These are phyloP conservation scores for Tenthredo amoena DNA, from an alignment of 2,888 invertebrate genomes.

Conservation along the genomic window DNA sequence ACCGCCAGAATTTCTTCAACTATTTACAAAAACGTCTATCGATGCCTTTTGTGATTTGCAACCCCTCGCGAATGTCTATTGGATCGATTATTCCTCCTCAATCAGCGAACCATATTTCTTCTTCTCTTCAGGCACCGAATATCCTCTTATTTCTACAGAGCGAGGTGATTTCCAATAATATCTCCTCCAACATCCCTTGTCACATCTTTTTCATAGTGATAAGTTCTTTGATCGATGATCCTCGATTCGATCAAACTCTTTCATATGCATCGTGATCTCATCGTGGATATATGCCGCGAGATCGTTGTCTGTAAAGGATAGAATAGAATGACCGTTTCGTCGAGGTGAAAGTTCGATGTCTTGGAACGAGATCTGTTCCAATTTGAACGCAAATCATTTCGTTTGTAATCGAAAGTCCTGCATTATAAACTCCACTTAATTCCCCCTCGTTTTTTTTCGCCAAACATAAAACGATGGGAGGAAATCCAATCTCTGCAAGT, in stretches of 20 bases:
- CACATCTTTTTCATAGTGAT: background rate
- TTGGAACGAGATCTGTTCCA: slow-evolving; percentile 46
- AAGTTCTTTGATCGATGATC: background rate
- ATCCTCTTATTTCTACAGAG: background rate
- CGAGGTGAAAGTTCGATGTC: slow-evolving; percentile 50
- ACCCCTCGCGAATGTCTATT: background rate
- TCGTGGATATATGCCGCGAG: background rate
- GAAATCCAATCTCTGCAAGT: background rate
- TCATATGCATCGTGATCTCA: slow-evolving; percentile 29
- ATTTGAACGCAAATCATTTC: slow-evolving; percentile 33
- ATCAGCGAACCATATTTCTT: background rate
- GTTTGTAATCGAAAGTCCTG: slow-evolving; percentile 46
- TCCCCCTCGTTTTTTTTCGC: background rate
- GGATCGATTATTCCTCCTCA: background rate
- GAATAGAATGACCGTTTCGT: slow-evolving; percentile 26
- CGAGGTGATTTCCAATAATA: background rate
- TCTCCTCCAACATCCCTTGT: background rate
- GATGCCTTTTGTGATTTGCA: background rate
- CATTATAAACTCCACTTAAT: slow-evolving; percentile 8
- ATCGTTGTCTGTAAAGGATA: slow-evolving; percentile 1
- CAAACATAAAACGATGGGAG: background rate
- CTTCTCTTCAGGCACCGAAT: background rate
- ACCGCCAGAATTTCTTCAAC: background rate
- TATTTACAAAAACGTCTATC: background rate
- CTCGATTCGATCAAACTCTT: background rate